Conservation (phyloP, 2,113 vertebrate species). For the Ciconia maguari region DNA sequence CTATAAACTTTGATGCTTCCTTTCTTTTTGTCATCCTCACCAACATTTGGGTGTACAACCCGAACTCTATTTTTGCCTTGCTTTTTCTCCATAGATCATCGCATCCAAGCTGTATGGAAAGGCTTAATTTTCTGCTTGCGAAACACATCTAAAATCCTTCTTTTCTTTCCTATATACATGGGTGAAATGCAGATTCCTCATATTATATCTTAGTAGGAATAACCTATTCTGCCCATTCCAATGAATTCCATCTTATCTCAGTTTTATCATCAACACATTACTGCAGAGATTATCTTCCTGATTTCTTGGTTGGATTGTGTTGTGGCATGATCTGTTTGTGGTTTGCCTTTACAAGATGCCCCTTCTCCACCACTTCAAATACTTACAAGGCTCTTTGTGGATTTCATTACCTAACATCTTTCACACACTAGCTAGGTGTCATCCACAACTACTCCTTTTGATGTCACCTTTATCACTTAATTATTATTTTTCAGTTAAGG, state of each 20-base stretch:
- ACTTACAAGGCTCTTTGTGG: not conserved
- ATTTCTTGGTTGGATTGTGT: not conserved
- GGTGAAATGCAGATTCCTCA: not conserved
- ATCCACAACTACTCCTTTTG: not conserved
- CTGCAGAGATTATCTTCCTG: not conserved
- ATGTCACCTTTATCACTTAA: not conserved
- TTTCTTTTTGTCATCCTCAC: not conserved
- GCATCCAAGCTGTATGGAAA: not conserved
- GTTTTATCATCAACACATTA: not conserved
- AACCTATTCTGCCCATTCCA: not conserved
- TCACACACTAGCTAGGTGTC: not conserved
- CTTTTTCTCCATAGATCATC: not conserved
- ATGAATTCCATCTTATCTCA: not conserved
- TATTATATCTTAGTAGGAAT: not conserved
- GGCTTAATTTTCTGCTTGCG: not conserved
- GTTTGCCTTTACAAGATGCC: not conserved
- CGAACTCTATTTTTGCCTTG: not conserved
- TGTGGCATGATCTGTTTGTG: not conserved
- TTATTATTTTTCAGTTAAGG: constrained; percentile 9
- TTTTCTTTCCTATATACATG: not conserved
- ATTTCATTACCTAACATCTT: not conserved
- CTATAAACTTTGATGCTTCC: not conserved
- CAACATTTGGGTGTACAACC: not conserved
- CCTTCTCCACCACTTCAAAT: not conserved
- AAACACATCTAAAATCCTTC: not conserved